A percentile compares a stretch with the other conserved stretches of the same genome.
These are phyloP conservation scores for Entelurus aequoreus DNA, from an alignment of 2,113 vertebrate species.

Conservation along the genomic window DNA sequence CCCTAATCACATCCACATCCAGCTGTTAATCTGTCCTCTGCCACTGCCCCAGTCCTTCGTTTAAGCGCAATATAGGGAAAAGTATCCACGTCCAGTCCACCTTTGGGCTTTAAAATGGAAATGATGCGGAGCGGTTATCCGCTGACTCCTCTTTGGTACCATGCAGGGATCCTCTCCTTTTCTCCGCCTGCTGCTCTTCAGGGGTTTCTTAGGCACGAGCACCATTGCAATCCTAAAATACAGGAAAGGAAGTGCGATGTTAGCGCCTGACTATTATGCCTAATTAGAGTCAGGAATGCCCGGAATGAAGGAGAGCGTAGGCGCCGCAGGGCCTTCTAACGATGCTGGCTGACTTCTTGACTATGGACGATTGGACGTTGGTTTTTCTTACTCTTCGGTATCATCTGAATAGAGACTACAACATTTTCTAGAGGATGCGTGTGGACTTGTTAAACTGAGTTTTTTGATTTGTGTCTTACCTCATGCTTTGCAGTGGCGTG, in stretches of 20 bases:
- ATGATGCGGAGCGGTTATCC: constrained; percentile 26
- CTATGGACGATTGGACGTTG: constrained; percentile 26
- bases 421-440: no score
- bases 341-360: constrained; percentile 30
- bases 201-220: constrained; percentile 39
- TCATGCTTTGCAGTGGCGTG: no score
- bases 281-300: constrained; percentile 60
- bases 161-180: constrained; percentile 45
- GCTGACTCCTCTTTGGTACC: constrained; percentile 46
- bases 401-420: constrained; percentile 2
- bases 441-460: no score
- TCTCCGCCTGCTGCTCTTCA: constrained; percentile 28
- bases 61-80: constrained; percentile 33
- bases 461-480: no score
- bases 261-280: constrained; percentile 37
- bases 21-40: constrained; percentile 8
- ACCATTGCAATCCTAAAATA: constrained; percentile 35
- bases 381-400: constrained; percentile 38
- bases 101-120: constrained; percentile 62
- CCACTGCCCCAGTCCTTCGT: constrained; percentile 3
- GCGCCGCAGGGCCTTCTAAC: constrained; percentile 31
- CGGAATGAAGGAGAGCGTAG: constrained; percentile 28
- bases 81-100: background rate
- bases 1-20: constrained; percentile 1
- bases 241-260: constrained; percentile 27